These are phyloP conservation scores for Orycteropus afer DNA, from an alignment of 2,113 vertebrate genomes.

Conservation along the genomic window DNA sequence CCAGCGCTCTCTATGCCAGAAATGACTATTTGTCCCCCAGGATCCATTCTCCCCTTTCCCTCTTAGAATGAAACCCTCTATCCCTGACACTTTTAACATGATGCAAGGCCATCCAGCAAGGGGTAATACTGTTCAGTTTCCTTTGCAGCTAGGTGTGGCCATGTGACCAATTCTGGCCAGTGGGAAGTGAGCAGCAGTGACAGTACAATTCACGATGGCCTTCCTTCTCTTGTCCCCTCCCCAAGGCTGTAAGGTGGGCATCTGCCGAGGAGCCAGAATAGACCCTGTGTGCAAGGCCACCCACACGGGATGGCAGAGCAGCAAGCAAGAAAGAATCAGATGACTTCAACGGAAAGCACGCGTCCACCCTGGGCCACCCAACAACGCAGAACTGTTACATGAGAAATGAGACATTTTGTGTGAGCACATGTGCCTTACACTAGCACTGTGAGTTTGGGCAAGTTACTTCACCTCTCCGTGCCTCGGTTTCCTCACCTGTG, in stretches of 20 bases:
- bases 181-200: neutral
- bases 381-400: neutral
- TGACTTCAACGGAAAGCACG: neutral
- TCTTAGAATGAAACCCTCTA: conserved; percentile 10
- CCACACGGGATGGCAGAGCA: neutral
- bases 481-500: neutral
- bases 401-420: neutral
- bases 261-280: neutral
- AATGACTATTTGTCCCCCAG: neutral
- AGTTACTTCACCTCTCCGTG: neutral
- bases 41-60: neutral
- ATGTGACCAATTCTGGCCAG: no score
- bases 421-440: neutral
- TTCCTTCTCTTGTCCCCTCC: neutral
- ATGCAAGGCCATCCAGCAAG: neutral
- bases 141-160: neutral
- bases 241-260: neutral
- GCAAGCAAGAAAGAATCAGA: neutral
- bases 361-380: neutral
- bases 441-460: neutral
- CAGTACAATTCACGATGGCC: neutral
- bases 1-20: neutral
- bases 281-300: no score
- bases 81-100: neutral
- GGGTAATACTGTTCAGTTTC: neutral